Percentiles rank a stretch among this genome's conserved stretches.
phyloP scores from a whole-genome alignment of 1,140 invertebrate genomes.

The Eciton burchellii region DNA sequence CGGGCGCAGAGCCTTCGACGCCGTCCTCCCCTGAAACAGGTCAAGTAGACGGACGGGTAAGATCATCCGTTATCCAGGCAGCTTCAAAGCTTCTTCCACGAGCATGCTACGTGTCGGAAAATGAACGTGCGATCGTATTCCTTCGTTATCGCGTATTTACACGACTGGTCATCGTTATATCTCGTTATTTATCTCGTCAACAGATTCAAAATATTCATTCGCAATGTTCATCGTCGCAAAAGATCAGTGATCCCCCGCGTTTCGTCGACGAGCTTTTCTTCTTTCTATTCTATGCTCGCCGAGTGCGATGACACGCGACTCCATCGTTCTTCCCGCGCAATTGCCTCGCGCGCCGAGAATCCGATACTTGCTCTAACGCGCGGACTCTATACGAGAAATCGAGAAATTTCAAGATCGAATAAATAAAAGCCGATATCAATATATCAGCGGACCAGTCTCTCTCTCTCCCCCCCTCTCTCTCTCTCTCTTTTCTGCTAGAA shows the following conservation, averaged over 20 bases:
- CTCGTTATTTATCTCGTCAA: not conserved
- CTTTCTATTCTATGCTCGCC: conserved; percentile 18
- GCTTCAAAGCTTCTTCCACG: not conserved
- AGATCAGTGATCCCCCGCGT: not conserved
- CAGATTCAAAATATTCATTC: not conserved
- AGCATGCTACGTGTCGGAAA: conserved; percentile 33
- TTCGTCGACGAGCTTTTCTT: not conserved
- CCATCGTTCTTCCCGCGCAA: conserved; percentile 14
- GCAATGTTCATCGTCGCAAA: not conserved
- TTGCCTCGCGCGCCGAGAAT: conserved; percentile 1
- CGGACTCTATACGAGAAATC: not conserved
- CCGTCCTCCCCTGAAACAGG: conserved; percentile 87
- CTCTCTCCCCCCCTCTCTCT: no score
- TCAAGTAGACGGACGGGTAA: not conserved
- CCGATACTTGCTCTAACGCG: conserved; percentile 1
- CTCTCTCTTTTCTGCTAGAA: not conserved
- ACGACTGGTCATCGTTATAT: not conserved
- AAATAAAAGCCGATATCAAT: conserved; percentile 8
- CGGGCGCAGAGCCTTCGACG: conserved; percentile 85
- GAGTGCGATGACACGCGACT: not conserved
- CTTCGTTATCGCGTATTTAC: not conserved
- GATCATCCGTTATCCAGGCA: no score
- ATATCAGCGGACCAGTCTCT: conserved; percentile 18
- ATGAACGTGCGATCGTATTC: not conserved
- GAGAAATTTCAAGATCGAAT: conserved; percentile 2